Evolutionary conservation across 2,888 invertebrate genomes (phyloP).

Genomic region (Perizoma flavofasciatum): DNA sequence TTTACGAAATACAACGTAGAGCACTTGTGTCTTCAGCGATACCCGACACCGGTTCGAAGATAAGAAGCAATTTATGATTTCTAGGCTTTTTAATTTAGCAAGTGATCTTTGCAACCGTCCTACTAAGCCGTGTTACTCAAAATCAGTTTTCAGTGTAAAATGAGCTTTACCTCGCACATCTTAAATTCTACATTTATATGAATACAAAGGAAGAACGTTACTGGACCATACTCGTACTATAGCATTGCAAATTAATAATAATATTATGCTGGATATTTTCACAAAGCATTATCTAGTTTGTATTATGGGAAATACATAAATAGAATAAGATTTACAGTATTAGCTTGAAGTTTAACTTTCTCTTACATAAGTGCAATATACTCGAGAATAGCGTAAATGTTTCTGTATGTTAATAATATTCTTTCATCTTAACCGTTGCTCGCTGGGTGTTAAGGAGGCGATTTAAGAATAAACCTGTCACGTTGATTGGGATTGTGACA

Average conservation of each 20-base stretch:
- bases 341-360: no score
- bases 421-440: no score
- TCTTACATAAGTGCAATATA: no score
- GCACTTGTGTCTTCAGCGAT: conserved; percentile 12
- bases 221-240: no score
- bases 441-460: conserved; percentile 12
- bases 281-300: no score
- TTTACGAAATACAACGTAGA: not conserved
- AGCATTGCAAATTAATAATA: no score
- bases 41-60: conserved; percentile 30
- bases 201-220: no score
- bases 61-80: conserved; percentile 36
- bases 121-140: not conserved
- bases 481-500: not conserved
- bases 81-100: conserved; percentile 34
- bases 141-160: not conserved
- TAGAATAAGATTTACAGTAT: no score
- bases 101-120: conserved; percentile 22
- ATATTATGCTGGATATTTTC: no score
- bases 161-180: not conserved
- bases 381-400: no score
- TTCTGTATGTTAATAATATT: no score
- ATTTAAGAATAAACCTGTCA: conserved; percentile 17
- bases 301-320: no score
- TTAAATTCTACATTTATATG: not conserved